Conservation (phyloP, 2,113 vertebrate species). For the Bufo bufo region DNA sequence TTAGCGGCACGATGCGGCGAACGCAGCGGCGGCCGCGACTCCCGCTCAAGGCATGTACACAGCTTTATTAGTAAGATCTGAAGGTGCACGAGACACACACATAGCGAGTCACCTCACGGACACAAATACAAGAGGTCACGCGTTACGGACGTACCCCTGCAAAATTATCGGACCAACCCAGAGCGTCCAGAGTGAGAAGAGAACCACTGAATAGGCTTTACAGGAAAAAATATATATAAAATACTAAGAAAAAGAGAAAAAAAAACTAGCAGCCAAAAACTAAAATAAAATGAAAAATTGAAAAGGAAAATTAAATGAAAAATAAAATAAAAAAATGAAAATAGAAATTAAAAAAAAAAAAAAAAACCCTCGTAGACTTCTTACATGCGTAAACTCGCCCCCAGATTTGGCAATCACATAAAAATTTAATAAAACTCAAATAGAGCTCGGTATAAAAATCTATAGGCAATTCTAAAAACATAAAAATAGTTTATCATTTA, state of each 20-base stretch:
- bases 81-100: not conserved
- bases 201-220: not conserved
- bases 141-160: not conserved
- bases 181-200: not conserved
- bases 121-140: not conserved
- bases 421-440: slow-evolving; percentile 3
- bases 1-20: not conserved
- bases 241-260: not conserved
- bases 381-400: not conserved
- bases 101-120: not conserved
- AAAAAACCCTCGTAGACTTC: not conserved
- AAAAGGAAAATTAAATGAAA: not conserved
- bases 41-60: not conserved
- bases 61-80: not conserved
- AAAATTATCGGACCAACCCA: not conserved
- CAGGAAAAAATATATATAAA: not conserved
- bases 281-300: too few species aligned
- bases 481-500: not conserved
- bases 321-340: not conserved
- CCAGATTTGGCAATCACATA: slow-evolving; percentile 33
- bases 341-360: too few species aligned
- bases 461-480: slow-evolving; percentile 9
- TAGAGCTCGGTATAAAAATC: not conserved
- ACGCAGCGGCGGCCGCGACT: not conserved
- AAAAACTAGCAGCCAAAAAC: not conserved